Evolutionary conservation across 2,888 invertebrate species (phyloP).

Genomic region (Catocala fraxini): DNA sequence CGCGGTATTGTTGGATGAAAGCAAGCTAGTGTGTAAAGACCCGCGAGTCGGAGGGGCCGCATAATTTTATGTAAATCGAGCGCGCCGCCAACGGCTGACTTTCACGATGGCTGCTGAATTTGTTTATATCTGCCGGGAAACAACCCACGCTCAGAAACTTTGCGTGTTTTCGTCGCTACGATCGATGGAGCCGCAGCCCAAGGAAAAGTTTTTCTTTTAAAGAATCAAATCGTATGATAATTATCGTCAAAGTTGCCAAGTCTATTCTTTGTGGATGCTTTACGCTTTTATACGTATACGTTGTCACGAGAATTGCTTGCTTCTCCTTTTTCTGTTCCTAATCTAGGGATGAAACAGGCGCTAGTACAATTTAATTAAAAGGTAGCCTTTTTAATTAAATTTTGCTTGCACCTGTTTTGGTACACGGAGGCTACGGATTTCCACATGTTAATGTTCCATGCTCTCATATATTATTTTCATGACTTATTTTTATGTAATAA

Average conservation of each 20-base stretch:
- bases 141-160: conserved; percentile 50
- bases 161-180: conserved; percentile 51
- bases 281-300: not conserved
- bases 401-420: too few species aligned
- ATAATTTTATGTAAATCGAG: conserved; percentile 77
- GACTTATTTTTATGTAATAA: too few species aligned
- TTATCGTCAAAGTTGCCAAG: conserved; percentile 5
- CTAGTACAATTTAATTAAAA: too few species aligned
- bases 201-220: conserved; percentile 19
- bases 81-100: conserved; percentile 64
- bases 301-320: not conserved
- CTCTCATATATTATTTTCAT: too few species aligned
- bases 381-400: too few species aligned
- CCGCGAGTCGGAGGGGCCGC: conserved; percentile 29
- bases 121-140: conserved; percentile 75
- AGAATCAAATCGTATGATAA: conserved; percentile 23
- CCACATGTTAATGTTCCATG: too few species aligned
- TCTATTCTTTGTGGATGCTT: not conserved
- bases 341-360: too few species aligned
- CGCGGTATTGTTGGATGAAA: not conserved
- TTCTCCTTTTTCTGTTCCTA: not conserved
- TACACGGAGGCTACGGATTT: too few species aligned
- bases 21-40: conserved; percentile 11
- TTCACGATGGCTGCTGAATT: conserved; percentile 69
- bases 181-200: conserved; percentile 41